Conservation (phyloP, 2,888 invertebrate species). For the Anthrax anthrax region DNA sequence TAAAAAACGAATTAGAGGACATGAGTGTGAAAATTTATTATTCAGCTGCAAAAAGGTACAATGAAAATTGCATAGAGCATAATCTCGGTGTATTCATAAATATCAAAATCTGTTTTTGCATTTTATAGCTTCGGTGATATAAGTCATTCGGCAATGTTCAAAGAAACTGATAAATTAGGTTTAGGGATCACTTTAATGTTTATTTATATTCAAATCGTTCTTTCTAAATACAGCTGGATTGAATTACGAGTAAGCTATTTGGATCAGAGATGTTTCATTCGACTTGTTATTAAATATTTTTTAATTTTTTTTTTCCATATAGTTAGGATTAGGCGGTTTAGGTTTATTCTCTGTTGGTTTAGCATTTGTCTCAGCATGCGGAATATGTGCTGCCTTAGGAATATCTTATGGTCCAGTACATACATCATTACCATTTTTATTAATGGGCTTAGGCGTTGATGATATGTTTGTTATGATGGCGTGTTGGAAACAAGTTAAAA, state of each 20-base stretch:
- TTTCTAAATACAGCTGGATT: slow-evolving; percentile 60
- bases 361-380: slow-evolving; percentile 55
- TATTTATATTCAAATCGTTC: slow-evolving; percentile 54
- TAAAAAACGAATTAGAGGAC: slow-evolving; percentile 24
- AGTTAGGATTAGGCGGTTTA: slow-evolving; percentile 50
- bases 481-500: slow-evolving; percentile 53
- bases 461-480: slow-evolving; percentile 78
- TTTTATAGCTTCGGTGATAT: slow-evolving; percentile 55
- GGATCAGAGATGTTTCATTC: not conserved
- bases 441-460: slow-evolving; percentile 67
- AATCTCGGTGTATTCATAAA: too few relatives aligned
- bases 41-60: slow-evolving; percentile 44
- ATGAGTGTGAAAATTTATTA: slow-evolving; percentile 39
- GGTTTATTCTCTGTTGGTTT: slow-evolving; percentile 59
- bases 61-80: too few relatives aligned
- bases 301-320: not conserved
- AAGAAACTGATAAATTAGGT: slow-evolving; percentile 54
- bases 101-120: not conserved
- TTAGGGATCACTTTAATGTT: slow-evolving; percentile 58
- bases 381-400: slow-evolving; percentile 55
- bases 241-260: slow-evolving; percentile 48
- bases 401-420: slow-evolving; percentile 70
- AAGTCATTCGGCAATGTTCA: slow-evolving; percentile 52
- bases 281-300: not conserved
- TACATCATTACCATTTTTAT: slow-evolving; percentile 63